Conservation (phyloP, 2,888 invertebrate genomes). For the Argyresthia goedartella region DNA sequence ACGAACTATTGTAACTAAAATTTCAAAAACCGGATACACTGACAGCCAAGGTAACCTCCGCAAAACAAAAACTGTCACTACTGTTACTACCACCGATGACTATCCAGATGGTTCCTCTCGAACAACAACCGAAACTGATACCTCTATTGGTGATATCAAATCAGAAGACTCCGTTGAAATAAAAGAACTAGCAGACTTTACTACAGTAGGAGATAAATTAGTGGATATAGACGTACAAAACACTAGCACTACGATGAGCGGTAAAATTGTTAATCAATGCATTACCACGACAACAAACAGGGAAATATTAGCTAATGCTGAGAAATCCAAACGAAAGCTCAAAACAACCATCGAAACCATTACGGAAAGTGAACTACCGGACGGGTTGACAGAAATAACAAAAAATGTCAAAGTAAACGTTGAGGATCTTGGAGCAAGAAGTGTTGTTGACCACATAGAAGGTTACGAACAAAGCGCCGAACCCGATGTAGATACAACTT, state of each 20-base stretch:
- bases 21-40: constrained; percentile 43
- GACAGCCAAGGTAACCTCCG: constrained; percentile 31
- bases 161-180: constrained; percentile 23
- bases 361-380: constrained; percentile 44
- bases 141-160: constrained; percentile 43
- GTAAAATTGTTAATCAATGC: constrained; percentile 40
- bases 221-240: constrained; percentile 39
- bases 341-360: constrained; percentile 50
- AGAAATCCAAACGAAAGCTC: constrained; percentile 42
- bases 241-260: constrained; percentile 35
- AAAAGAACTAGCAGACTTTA: constrained; percentile 37
- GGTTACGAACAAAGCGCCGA: constrained; percentile 24
- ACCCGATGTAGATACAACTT: constrained; percentile 10
- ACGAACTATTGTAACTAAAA: constrained; percentile 41
- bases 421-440: constrained; percentile 35
- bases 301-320: constrained; percentile 38
- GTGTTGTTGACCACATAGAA: constrained; percentile 21
- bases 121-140: constrained; percentile 49
- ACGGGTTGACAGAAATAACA: constrained; percentile 50
- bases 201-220: constrained; percentile 35
- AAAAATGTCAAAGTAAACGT: constrained; percentile 54
- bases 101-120: constrained; percentile 59
- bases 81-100: constrained; percentile 47
- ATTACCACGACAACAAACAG: constrained; percentile 48
- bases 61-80: constrained; percentile 49